A percentile compares a stretch with the other conserved stretches of the same genome.
Conservation (phyloP, 2,113 vertebrate genomes). For the Tachycineta bicolor region DNA sequence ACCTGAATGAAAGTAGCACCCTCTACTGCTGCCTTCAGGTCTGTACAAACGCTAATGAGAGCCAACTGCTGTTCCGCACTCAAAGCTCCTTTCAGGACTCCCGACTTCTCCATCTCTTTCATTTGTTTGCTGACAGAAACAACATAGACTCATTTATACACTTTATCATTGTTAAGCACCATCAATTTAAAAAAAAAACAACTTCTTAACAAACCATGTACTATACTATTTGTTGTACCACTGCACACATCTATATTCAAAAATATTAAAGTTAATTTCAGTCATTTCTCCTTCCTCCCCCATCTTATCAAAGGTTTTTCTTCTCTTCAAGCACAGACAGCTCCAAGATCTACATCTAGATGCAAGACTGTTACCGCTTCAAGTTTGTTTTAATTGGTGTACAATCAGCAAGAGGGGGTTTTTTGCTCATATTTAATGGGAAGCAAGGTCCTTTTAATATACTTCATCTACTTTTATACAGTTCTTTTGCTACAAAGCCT, state of each 20-base stretch:
- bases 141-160: not conserved
- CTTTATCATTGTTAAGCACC: not conserved
- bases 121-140: constrained; percentile 82
- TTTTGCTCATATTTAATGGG: not conserved
- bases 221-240: not conserved
- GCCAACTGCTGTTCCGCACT: constrained; percentile 78
- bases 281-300: not conserved
- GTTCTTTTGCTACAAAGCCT: not conserved
- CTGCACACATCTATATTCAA: not conserved
- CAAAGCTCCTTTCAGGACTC: constrained; percentile 84
- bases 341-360: not conserved
- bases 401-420: not conserved
- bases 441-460: not conserved
- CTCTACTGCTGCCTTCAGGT: constrained; percentile 84
- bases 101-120: constrained; percentile 78
- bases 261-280: not conserved
- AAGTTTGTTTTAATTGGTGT: not conserved
- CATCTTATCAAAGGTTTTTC: not conserved
- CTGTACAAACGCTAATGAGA: constrained; percentile 80
- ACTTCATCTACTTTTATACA: not conserved
- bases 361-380: not conserved
- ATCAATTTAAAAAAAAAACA: not conserved
- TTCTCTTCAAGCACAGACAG: not conserved
- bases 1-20: constrained; percentile 93
- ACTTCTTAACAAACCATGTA: not conserved